phyloP scores from a whole-genome alignment of 1,140 invertebrate genomes.

The Eriocheir sinensis region DNA sequence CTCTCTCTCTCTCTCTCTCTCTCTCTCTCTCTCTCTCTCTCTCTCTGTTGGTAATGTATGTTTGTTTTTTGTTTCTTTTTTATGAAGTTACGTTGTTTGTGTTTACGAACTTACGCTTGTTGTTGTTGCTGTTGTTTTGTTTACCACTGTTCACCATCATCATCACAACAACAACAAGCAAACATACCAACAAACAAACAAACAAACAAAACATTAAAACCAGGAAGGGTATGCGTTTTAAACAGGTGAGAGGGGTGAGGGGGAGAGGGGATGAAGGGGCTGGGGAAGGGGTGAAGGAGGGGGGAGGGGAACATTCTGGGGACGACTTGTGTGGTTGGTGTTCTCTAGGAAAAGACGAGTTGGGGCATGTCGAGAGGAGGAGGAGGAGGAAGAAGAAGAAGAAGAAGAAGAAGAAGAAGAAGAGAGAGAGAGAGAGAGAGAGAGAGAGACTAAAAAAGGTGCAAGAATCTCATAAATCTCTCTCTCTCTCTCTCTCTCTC shows the following conservation, averaged over 20 bases:
- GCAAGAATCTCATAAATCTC: too few species aligned
- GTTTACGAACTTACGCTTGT: too few species aligned
- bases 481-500: slow-evolving; percentile 22
- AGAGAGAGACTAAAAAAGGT: too few species aligned
- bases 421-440: not conserved
- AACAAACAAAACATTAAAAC: not conserved
- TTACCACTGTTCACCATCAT: too few species aligned
- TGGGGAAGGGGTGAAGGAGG: not conserved
- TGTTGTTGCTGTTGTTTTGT: too few species aligned
- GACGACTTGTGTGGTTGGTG: too few species aligned
- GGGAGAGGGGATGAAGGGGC: not conserved
- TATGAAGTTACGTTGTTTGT: too few species aligned
- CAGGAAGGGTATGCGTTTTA: not conserved
- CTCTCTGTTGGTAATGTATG: too few species aligned
- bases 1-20: not conserved
- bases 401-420: not conserved
- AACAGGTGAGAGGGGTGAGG: not conserved
- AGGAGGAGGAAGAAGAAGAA: not conserved
- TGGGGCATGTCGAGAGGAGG: not conserved
- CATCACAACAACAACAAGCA: not conserved
- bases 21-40: not conserved
- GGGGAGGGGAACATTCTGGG: too few species aligned
- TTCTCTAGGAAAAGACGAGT: too few species aligned
- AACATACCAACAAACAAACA: not conserved
- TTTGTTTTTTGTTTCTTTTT: too few species aligned